Evolutionary conservation across 2,113 vertebrate genomes (phyloP).

Genomic region (Heterotis niloticus): DNA sequence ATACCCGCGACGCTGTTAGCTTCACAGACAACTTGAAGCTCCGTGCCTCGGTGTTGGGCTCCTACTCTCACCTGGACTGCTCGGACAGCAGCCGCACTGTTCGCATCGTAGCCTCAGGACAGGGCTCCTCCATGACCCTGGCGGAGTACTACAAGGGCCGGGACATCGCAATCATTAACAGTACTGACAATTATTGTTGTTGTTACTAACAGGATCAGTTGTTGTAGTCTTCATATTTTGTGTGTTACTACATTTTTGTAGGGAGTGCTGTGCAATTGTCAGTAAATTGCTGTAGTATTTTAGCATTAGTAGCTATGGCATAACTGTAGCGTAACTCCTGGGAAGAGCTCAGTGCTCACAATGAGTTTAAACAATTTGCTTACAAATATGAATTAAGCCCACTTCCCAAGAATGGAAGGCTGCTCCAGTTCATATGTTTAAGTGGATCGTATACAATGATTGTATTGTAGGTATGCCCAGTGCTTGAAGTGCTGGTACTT

Average conservation of each 20-base stretch:
- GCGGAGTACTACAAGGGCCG: constrained; percentile 91
- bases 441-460: neutral
- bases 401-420: neutral
- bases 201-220: neutral
- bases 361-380: constrained; percentile 3
- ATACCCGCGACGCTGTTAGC: constrained; percentile 78
- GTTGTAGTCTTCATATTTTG: neutral
- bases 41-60: constrained; percentile 66
- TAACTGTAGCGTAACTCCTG: constrained; percentile 11
- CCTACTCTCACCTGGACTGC: constrained; percentile 83
- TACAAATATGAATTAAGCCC: neutral
- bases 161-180: constrained; percentile 86
- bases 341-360: neutral
- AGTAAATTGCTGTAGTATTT: neutral
- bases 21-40: constrained; percentile 54
- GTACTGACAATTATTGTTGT: constrained; percentile 58
- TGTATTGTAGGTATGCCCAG: neutral
- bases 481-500: no score
- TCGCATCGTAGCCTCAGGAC: constrained; percentile 83
- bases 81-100: constrained; percentile 87
- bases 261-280: neutral
- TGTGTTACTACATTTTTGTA: neutral
- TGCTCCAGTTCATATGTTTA: constrained; percentile 13
- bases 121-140: constrained; percentile 79
- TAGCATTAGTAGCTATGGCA: neutral